phyloP scores from a whole-genome alignment of 2,888 invertebrate species.

The Limenitis camilla region DNA sequence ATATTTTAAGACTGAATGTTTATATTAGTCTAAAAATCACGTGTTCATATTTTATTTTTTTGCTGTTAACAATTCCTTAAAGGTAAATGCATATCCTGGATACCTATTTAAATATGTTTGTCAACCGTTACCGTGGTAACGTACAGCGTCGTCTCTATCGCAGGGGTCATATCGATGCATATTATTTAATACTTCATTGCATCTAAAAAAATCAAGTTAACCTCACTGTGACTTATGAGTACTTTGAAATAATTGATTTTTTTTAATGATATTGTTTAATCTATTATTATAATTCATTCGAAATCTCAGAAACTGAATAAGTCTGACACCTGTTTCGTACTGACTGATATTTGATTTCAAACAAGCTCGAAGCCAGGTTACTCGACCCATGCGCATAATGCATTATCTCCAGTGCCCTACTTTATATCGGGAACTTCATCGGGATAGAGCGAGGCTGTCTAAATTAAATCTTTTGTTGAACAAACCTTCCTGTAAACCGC shows the following conservation, averaged over 20 bases:
- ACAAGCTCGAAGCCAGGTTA: background rate
- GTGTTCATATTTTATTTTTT: too few relatives aligned
- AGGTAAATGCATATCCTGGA: too few relatives aligned
- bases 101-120: too few relatives aligned
- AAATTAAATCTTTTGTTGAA: background rate
- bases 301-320: background rate
- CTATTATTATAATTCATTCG: background rate
- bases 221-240: too few relatives aligned
- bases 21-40: too few relatives aligned
- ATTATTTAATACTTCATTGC: too few relatives aligned
- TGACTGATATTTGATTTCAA: conserved; percentile 2
- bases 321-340: conserved; percentile 3
- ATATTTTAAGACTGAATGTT: too few relatives aligned
- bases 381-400: background rate
- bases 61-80: too few relatives aligned
- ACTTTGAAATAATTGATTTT: background rate
- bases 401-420: conserved; percentile 4
- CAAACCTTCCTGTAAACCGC: background rate
- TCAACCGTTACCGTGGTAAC: too few relatives aligned
- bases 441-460: background rate
- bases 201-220: too few relatives aligned
- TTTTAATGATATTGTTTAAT: background rate
- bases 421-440: background rate
- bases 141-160: too few relatives aligned
- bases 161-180: too few relatives aligned